Evolutionary conservation across 2,888 invertebrate genomes (phyloP).

Genomic region (Nephrocerus scutellatus): DNA sequence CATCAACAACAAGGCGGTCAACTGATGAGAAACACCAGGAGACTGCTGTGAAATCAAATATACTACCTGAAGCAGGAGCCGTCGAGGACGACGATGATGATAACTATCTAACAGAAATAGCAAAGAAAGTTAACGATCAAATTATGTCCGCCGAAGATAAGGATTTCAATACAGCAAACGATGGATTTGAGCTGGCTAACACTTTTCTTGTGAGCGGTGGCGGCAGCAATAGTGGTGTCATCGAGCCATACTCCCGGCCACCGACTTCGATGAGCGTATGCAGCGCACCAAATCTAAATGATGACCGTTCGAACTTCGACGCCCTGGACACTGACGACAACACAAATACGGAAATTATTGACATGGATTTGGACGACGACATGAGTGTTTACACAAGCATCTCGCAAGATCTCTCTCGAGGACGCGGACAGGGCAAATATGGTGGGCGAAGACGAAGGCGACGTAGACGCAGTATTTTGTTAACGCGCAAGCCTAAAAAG

Average conservation of each 20-base stretch:
- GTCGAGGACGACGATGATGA: conserved; percentile 34
- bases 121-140: conserved; percentile 45
- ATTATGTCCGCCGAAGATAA: conserved; percentile 43
- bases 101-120: conserved; percentile 45
- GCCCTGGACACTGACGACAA: conserved; percentile 38
- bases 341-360: conserved; percentile 46
- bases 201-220: conserved; percentile 16
- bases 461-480: conserved; percentile 37
- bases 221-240: no score
- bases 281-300: conserved; percentile 44
- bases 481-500: conserved; percentile 41
- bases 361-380: conserved; percentile 47
- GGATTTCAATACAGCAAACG: conserved; percentile 41
- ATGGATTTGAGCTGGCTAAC: conserved; percentile 40
- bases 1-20: no score
- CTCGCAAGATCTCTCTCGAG: conserved; percentile 41
- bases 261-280: conserved; percentile 44
- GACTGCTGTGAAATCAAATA: no score
- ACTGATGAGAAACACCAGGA: conserved; percentile 12
- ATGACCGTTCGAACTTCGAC: conserved; percentile 40
- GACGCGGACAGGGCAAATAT: no score
- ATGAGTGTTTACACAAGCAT: conserved; percentile 46
- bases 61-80: no score
- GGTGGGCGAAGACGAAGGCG: conserved; percentile 34
- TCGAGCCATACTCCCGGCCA: conserved; percentile 33